Evolutionary conservation across 2,113 vertebrate species (phyloP).

Genomic region (Zonotrichia leucophrys): DNA sequence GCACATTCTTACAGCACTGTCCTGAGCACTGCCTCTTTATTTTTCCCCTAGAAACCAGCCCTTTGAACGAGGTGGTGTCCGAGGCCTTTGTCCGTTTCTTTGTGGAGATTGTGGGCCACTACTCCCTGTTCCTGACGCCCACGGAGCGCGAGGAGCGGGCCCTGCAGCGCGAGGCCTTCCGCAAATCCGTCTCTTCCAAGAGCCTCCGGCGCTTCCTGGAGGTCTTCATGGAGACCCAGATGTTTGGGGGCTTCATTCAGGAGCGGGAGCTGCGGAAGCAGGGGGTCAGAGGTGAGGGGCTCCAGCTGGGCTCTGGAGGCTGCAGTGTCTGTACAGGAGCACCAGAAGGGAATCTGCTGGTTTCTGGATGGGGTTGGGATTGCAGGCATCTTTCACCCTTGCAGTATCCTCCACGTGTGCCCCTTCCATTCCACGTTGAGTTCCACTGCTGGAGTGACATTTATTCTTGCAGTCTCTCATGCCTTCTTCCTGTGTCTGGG

Average conservation of each 20-base stretch:
- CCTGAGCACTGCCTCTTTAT: neutral
- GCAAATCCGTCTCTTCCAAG: slow-evolving; percentile 91
- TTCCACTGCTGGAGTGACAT: neutral
- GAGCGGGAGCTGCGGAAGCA: slow-evolving; percentile 89
- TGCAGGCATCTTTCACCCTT: neutral
- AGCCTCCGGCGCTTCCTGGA: slow-evolving; percentile 91
- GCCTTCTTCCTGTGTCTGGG: neutral
- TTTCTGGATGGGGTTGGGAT: neutral
- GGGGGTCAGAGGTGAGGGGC: slow-evolving; percentile 82
- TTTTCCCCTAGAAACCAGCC: slow-evolving; percentile 55
- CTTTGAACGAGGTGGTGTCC: slow-evolving; percentile 87
- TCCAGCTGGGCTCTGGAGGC: neutral
- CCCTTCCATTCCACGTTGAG: neutral
- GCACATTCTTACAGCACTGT: neutral
- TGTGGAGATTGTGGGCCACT: slow-evolving; percentile 84
- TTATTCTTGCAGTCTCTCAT: neutral
- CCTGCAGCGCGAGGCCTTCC: slow-evolving; percentile 85
- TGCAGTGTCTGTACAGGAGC: neutral
- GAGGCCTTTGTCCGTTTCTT: slow-evolving; percentile 98
- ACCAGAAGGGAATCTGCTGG: accelerated
- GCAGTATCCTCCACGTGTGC: neutral
- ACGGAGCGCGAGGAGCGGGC: slow-evolving; percentile 81
- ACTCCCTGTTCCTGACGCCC: slow-evolving; percentile 85
- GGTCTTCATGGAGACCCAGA: slow-evolving; percentile 97
- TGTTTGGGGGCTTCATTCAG: slow-evolving; percentile 91